Base-by-base conservation (phyloP, 2,113 vertebrate genomes). In the Gymnogyps californianus region DNA sequence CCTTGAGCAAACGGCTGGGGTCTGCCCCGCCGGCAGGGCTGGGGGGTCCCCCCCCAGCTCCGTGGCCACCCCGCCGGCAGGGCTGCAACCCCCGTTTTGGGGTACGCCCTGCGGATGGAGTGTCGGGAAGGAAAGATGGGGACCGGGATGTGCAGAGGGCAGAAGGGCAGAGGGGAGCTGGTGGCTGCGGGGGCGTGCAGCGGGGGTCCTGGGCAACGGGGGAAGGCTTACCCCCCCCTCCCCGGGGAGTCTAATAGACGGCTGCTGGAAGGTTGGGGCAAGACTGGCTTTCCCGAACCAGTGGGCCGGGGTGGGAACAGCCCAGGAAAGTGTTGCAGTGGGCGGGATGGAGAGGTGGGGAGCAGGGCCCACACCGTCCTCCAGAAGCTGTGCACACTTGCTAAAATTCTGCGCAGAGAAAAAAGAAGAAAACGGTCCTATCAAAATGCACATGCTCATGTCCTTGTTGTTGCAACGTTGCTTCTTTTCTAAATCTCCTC, bases 241-340 rank as follows among this genome's bases (percentile, higher is more conserved):
- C 20, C 31, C 7, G 1, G 17, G 42, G 42, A 13, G 10, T 26
- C 65, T 13, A 16, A 58, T 7, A 65, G 31, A 2, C 0, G 11
- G 31, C 46, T 25, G 57, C 67, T 13, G 57, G 47, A 20, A 36
- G 46, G 20, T 1, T 25, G 57, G 67, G 38, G 32, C 38, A 62
- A 52, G 26, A 21, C 11, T 8, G 17, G 26, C 44, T 10, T 58
- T 32, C 22, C 52, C 17, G 9, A 15, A 9, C 26, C 0, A 9
- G 44, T 21, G 18, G 36, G 31, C 24, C 3, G 1, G 21, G 32
- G 16, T 38, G 59, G 34, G 24, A 32, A 21, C 4, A 26, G 38
- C 11, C 25, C 57, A 15, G 69, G 47, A 8, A 46, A 16, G 26
- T 4, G 22, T 20, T 14, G 83, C 29, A 21, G 59, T 18, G 54